phyloP scores from a whole-genome alignment of 2,797 vertebrate species.

The Clamator glandarius region DNA sequence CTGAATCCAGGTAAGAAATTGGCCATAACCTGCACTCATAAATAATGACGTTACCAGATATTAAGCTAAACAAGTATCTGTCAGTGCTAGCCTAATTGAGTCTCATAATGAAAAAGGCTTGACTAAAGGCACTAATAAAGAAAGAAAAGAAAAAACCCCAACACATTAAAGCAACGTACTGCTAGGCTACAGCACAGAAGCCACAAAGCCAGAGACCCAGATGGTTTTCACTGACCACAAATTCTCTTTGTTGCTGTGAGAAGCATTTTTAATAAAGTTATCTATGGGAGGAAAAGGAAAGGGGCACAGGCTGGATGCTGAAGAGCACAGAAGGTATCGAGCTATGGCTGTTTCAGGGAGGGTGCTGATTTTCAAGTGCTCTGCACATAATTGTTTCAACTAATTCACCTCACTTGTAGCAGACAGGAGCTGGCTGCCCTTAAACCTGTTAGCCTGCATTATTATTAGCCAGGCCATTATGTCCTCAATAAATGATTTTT shows the following conservation, averaged over 20 bases:
- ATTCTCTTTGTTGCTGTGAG: slow-evolving; percentile 33
- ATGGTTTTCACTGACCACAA: slow-evolving; percentile 26
- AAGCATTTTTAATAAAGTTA: slow-evolving; percentile 6
- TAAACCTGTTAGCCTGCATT: background rate
- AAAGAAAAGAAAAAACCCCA: background rate
- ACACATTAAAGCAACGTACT: background rate
- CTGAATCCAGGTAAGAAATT: background rate
- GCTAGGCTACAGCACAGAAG: background rate
- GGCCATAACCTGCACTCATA: background rate
- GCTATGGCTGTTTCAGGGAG: background rate
- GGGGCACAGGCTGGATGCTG: background rate
- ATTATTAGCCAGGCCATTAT: background rate
- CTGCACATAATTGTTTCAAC: background rate
- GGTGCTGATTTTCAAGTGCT: background rate
- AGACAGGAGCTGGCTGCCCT: background rate
- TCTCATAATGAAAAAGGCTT: slow-evolving; percentile 9
- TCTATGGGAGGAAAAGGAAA: background rate
- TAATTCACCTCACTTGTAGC: background rate
- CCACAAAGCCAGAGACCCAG: slow-evolving; percentile 51
- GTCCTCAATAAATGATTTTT: background rate
- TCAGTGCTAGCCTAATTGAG: background rate
- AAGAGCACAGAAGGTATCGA: background rate
- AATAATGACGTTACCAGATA: background rate
- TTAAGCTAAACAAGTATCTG: background rate
- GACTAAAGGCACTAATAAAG: background rate